Evolutionary conservation across 1,140 invertebrate genomes (phyloP), one percentile per base, ranked within the genome.

Genomic region (Orchesella cincta): DNA sequence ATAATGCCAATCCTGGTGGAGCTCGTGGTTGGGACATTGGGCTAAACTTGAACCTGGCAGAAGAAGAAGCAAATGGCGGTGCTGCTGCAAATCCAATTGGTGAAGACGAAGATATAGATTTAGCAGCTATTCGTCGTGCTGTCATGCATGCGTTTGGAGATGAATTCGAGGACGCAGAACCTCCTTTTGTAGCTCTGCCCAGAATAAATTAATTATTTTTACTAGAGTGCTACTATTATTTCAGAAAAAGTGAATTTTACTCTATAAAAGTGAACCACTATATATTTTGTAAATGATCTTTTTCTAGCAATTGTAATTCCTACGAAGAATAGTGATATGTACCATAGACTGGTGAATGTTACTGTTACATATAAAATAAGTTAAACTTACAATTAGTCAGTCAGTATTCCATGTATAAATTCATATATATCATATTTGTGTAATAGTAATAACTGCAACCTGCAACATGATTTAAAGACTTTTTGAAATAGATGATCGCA

Each of bases 201-300:
- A n/a, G n/a, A n/a, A n/a, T n/a, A n/a, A n/a, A n/a, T n/a, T n/a
- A n/a, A n/a, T n/a, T n/a, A n/a, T n/a, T n/a, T n/a, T n/a, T n/a
- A n/a, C n/a, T n/a, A n/a, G n/a, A n/a, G n/a, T n/a, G n/a, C n/a
- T n/a, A n/a, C n/a, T n/a, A n/a, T n/a, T n/a, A n/a, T n/a, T n/a
- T n/a, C n/a, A n/a, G n/a, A n/a, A n/a, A n/a, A n/a, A n/a, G n/a
- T n/a, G n/a, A n/a, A n/a, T n/a, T n/a, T n/a, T n/a, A n/a, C n/a
- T n/a, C n/a, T n/a, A n/a, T n/a, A 46, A 8, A 46, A 46, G 20
- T 46, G 8, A 20, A 46, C 20, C 39, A 46, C 20, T 46, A 23
- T 57, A 57, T 57, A 57, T 57, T 57, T 57, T 57, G 54, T 57
- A 57, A 57, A 57, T 20, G 39, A 46, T 5, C 54, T n/a, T 57